phyloP scores from a whole-genome alignment of 2,888 invertebrate species.

The Caenorhabditis sinica region DNA sequence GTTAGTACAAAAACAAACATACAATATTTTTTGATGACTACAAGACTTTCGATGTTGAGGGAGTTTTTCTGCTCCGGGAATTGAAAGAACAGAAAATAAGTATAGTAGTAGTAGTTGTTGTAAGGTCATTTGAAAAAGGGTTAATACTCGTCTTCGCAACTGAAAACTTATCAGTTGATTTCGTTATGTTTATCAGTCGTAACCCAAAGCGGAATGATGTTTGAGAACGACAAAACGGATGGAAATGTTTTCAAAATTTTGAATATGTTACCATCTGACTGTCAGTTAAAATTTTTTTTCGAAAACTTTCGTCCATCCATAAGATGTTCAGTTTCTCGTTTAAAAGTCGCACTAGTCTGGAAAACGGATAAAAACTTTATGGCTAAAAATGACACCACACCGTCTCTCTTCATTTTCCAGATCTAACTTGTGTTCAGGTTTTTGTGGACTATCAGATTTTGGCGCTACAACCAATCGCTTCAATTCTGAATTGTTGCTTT shows the following conservation, averaged over 20 bases:
- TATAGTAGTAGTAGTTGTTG: background rate
- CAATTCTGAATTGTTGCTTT: too few species aligned
- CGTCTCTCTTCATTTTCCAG: too few species aligned
- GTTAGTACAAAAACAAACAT: background rate
- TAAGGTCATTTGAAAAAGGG: background rate
- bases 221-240: background rate
- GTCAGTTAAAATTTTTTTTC: too few species aligned
- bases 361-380: too few species aligned
- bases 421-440: too few species aligned
- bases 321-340: too few species aligned
- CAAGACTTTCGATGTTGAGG: background rate
- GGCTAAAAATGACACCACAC: too few species aligned
- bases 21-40: conserved; percentile 2
- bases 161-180: background rate
- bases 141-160: background rate
- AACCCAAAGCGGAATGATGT: conserved; percentile 1
- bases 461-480: too few species aligned
- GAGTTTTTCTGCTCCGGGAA: background rate
- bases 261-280: too few species aligned
- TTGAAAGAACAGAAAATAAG: background rate
- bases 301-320: too few species aligned
- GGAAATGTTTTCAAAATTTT: background rate
- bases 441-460: too few species aligned
- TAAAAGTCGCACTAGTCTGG: too few species aligned
- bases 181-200: conserved; percentile 17